Evolutionary conservation across 2,797 vertebrate species (phyloP).

Genomic region (Enteromius unitaeniatus): DNA sequence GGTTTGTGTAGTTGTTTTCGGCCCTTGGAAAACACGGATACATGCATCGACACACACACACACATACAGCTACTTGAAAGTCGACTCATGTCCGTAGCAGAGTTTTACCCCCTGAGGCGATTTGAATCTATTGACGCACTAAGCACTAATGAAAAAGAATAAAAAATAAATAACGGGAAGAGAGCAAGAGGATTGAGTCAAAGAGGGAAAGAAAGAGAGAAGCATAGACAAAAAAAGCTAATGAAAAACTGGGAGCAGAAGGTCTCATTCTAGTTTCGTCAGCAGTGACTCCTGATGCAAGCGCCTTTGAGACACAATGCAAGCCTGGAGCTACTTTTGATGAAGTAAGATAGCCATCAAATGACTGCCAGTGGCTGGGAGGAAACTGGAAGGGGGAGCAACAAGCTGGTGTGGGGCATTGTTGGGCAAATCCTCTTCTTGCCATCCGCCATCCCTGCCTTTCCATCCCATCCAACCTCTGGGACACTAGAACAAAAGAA

Average conservation of each 20-base stretch:
- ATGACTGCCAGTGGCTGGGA: conserved; percentile 55
- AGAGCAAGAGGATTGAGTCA: background rate
- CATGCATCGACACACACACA: conserved; percentile 28
- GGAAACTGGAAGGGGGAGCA: conserved; percentile 66
- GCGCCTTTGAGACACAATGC: conserved; percentile 55
- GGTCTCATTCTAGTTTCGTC: conserved; percentile 35
- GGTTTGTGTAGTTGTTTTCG: conserved; percentile 34
- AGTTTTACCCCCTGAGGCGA: conserved; percentile 55
- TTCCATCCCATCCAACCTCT: conserved; percentile 53
- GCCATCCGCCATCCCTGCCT: conserved; percentile 66
- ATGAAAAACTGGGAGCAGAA: conserved; percentile 27
- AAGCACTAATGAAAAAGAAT: conserved; percentile 54
- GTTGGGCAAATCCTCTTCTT: background rate
- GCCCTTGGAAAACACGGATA: conserved; percentile 34
- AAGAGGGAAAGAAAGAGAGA: background rate
- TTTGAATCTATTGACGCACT: conserved; percentile 60
- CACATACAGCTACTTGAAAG: conserved; percentile 41
- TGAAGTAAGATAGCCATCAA: conserved; percentile 70
- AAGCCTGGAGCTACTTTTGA: conserved; percentile 57
- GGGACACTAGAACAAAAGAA: conserved; percentile 69
- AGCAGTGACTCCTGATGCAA: conserved; percentile 47
- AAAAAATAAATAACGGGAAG: background rate
- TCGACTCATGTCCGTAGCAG: conserved; percentile 45
- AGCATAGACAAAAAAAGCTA: conserved; percentile 1
- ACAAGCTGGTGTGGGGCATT: conserved; percentile 28